phyloP scores from a whole-genome alignment of 1,140 invertebrate genomes.

The Drosophila burlai region DNA sequence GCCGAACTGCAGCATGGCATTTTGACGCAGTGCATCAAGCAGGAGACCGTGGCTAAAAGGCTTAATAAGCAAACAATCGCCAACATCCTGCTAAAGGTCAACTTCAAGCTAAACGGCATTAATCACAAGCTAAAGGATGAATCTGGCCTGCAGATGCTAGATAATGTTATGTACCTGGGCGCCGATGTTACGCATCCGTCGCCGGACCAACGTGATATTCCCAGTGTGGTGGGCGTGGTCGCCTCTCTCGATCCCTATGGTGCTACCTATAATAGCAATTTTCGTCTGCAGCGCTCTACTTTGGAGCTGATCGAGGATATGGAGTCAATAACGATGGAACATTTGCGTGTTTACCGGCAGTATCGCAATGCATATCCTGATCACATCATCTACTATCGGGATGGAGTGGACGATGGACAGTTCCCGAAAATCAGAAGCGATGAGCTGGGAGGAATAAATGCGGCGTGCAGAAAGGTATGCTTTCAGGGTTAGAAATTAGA shows the following conservation, averaged over 20 bases:
- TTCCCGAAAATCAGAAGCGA: conserved; percentile 88
- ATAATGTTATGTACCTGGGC: conserved; percentile 90
- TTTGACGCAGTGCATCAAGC: conserved; percentile 93
- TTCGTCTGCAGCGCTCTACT: conserved; percentile 89
- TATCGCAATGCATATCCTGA: conserved; percentile 86
- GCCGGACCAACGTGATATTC: conserved; percentile 88
- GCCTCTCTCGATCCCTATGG: conserved; percentile 89
- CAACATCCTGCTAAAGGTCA: conserved; percentile 94
- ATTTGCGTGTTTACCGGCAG: conserved; percentile 85
- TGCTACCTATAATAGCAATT: conserved; percentile 89
- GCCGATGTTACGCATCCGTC: conserved; percentile 96
- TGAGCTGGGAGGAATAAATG: conserved; percentile 57
- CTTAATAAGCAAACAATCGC: conserved; percentile 84
- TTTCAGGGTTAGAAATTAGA: too few species aligned
- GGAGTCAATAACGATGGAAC: conserved; percentile 88
- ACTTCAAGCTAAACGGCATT: conserved; percentile 92
- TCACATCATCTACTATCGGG: conserved; percentile 91
- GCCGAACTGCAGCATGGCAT: conserved; percentile 91
- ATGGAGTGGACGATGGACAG: conserved; percentile 96
- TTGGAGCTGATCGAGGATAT: conserved; percentile 92
- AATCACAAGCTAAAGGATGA: conserved; percentile 89
- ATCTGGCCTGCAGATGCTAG: conserved; percentile 23
- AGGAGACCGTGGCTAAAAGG: conserved; percentile 84
- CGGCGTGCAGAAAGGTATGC: conserved; percentile 56
- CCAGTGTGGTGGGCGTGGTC: conserved; percentile 94